These are phyloP conservation scores for Tenthredo livida DNA, from an alignment of 2,888 invertebrate species.

Conservation along the genomic window DNA sequence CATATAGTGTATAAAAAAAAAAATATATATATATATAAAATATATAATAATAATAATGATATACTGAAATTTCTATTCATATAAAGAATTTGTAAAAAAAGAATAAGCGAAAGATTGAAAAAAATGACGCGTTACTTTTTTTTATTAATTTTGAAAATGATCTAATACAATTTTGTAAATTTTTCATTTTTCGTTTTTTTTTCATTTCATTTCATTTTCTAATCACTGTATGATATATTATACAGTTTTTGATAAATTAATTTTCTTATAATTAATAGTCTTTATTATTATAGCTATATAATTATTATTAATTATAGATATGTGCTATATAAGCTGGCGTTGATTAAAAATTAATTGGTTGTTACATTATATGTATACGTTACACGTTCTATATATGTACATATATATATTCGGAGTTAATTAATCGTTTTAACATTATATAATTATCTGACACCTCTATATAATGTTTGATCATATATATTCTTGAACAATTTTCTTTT, in stretches of 20 bases:
- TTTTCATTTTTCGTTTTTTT: not conserved
- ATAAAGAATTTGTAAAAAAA: too few species aligned
- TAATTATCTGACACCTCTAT: conserved; percentile 17
- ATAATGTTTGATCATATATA: not conserved
- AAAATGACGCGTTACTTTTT: not conserved
- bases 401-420: not conserved
- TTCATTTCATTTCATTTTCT: not conserved
- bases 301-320: conserved; percentile 4
- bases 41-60: too few species aligned
- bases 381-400: too few species aligned
- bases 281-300: not conserved
- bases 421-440: conserved; percentile 15
- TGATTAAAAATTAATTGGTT: not conserved
- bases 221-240: not conserved
- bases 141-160: not conserved
- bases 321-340: not conserved
- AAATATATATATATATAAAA: too few species aligned
- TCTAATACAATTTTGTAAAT: not conserved
- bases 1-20: too few species aligned
- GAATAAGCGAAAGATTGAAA: too few species aligned
- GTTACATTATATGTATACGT: not conserved
- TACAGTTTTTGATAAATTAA: not conserved
- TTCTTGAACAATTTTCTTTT: not conserved
- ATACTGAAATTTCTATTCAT: too few species aligned
- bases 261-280: not conserved